Evolutionary conservation across 2,113 vertebrate genomes (phyloP), one percentile per base, ranked within the genome.

Genomic region (Cyprinodon variegatus): DNA sequence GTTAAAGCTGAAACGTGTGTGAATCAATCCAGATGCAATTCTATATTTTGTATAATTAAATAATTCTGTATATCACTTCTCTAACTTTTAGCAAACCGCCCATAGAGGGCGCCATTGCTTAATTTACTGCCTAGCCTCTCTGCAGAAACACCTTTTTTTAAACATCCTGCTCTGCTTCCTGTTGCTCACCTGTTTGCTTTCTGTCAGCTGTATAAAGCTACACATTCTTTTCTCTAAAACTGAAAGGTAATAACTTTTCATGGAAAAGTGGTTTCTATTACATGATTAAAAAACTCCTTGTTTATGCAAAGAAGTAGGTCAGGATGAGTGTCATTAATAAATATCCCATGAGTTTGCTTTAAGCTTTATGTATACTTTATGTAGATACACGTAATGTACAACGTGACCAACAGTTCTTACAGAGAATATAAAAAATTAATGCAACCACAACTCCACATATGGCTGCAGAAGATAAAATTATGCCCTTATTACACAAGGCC

Each of bases 361-460:
- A 53, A 79, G 80, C 78, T 88, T 91, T 82, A 87, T 90, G 84
- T 88, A 90, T 91, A 89, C 78, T 93, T 93, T 91, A 93, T 93
- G 86, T 86, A 83, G 91, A 89, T 88, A 92, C 85, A 93, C 66
- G 40, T 90, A 82, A 89, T 92, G 79, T 92, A 91, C 89, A 93
- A 88, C 78, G 86, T 91, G 86, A 93, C 86, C 86, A 84, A 92
- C 85, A 93, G 82, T 85, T 92, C 91, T 92, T 90, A 94, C 91
- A 93, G 78, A 92, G 68, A 87, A 93, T 93, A 93, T 82, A 93
- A 93, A 29, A 94, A 94, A 91, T 90, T 85, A 83, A 90, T 77
- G 83, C 91, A 83, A 87, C 81, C 84, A 83, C 83, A 81, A 68
- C 87, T 92, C 88, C 86, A 82, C 78, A 82, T 65, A 66, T 85